phyloP scores from a whole-genome alignment of 2,888 invertebrate genomes.

The Brenthis hecate region DNA sequence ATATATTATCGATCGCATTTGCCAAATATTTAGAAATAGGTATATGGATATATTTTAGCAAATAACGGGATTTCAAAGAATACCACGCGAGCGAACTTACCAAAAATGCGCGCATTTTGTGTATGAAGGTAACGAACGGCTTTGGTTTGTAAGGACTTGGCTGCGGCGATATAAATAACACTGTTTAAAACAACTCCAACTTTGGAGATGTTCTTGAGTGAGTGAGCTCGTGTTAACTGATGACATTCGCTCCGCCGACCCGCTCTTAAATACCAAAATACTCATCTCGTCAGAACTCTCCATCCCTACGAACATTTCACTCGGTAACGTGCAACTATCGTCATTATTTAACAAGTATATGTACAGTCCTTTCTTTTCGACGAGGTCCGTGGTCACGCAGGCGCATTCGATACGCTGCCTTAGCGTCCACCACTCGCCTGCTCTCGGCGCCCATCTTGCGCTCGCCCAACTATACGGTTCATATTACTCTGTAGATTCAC shows the following conservation, averaged over 20 bases:
- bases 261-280: slow-evolving; percentile 80
- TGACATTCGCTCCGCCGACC: slow-evolving; percentile 76
- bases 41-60: slow-evolving; percentile 28
- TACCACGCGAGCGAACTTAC: slow-evolving; percentile 67
- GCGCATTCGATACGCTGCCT: slow-evolving; percentile 72
- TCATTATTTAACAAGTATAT: slow-evolving; percentile 75
- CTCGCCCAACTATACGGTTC: slow-evolving; percentile 46
- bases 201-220: slow-evolving; percentile 73
- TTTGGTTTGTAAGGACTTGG: slow-evolving; percentile 52
- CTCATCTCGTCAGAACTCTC: slow-evolving; percentile 79
- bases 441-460: slow-evolving; percentile 42
- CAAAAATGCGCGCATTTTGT: slow-evolving; percentile 78
- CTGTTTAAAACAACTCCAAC: slow-evolving; percentile 58
- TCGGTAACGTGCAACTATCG: slow-evolving; percentile 75
- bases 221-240: slow-evolving; percentile 76
- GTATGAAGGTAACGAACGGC: slow-evolving; percentile 52
- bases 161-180: slow-evolving; percentile 47
- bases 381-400: slow-evolving; percentile 58
- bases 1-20: slow-evolving; percentile 54
- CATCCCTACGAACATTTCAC: slow-evolving; percentile 81
- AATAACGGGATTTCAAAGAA: slow-evolving; percentile 2
- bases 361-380: slow-evolving; percentile 78
- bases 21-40: slow-evolving; percentile 52
- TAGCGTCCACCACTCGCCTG: slow-evolving; percentile 61
- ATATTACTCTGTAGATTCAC: slow-evolving; percentile 46